Evolutionary conservation across 2,797 vertebrate species (phyloP).

Genomic region (Lateolabrax maculatus): DNA sequence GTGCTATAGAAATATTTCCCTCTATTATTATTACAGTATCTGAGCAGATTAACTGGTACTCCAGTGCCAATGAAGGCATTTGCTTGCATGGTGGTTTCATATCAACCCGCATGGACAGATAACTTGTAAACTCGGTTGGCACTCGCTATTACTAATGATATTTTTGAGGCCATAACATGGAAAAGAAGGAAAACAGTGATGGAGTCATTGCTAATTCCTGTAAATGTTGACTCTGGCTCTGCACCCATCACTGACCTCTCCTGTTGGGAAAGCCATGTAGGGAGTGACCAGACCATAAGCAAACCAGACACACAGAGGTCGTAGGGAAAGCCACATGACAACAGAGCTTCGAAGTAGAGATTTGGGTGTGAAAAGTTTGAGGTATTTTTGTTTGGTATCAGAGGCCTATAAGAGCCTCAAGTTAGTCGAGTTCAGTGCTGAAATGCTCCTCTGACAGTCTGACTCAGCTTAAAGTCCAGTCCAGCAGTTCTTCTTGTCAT

Average conservation of each 20-base stretch:
- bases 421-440: not conserved
- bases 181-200: conserved; percentile 32
- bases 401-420: not conserved
- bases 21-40: not conserved
- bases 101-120: not conserved
- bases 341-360: not conserved
- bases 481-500: not conserved
- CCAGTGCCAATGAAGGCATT: not conserved
- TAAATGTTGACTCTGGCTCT: conserved; percentile 68
- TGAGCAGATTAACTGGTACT: not conserved
- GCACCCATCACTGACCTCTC: conserved; percentile 38
- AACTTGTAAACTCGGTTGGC: not conserved
- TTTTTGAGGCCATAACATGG: conserved; percentile 11
- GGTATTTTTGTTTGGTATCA: not conserved
- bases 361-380: not conserved
- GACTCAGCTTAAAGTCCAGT: not conserved
- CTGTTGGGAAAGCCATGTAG: conserved; percentile 57
- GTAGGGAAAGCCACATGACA: not conserved
- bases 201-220: conserved; percentile 36
- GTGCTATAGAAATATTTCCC: not conserved
- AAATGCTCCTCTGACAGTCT: not conserved
- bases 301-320: conserved; percentile 8
- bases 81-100: not conserved
- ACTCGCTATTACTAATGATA: conserved; percentile 4
- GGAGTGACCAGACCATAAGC: conserved; percentile 44